phyloP scores from a whole-genome alignment of 2,888 invertebrate species.

The Priocnemis perturbator region DNA sequence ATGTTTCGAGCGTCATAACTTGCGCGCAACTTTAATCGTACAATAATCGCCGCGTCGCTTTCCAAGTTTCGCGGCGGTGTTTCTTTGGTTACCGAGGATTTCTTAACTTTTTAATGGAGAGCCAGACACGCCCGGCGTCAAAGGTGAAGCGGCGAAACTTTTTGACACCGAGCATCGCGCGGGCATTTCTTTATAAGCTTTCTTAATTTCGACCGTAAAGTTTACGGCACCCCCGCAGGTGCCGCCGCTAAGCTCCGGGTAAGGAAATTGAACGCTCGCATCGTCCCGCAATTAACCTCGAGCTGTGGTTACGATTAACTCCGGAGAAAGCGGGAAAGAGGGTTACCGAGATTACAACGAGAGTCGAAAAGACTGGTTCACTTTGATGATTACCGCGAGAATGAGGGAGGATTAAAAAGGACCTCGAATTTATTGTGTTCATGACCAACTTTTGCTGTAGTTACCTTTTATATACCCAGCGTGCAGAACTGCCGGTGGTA shows the following conservation, averaged over 20 bases:
- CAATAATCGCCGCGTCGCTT: too few relatives aligned
- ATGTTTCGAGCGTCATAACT: too few relatives aligned
- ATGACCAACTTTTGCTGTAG: too few relatives aligned
- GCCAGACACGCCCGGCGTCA: constrained; percentile 20
- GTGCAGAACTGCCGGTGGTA: too few relatives aligned
- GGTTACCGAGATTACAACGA: constrained; percentile 1
- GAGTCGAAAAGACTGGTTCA: constrained; percentile 14
- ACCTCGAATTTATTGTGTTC: too few relatives aligned
- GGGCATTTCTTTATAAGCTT: constrained; percentile 49
- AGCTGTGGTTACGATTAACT: not conserved
- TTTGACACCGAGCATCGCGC: constrained; percentile 24
- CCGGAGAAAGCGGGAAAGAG: not conserved
- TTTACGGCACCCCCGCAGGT: constrained; percentile 19
- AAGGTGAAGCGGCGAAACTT: constrained; percentile 21
- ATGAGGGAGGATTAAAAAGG: not conserved
- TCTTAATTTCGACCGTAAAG: constrained; percentile 52
- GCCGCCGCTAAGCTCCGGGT: not conserved
- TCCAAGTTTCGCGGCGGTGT: too few relatives aligned
- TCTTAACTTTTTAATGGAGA: constrained; percentile 23
- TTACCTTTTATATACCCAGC: too few relatives aligned
- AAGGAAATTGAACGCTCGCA: constrained; percentile 6
- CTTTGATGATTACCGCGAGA: constrained; percentile 9
- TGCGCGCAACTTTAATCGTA: too few relatives aligned
- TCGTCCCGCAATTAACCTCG: constrained; percentile 4
- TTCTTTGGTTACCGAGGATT: too few relatives aligned